Conservation (phyloP, 2,797 vertebrate genomes). For the Sebastes kiyomatsui region DNA sequence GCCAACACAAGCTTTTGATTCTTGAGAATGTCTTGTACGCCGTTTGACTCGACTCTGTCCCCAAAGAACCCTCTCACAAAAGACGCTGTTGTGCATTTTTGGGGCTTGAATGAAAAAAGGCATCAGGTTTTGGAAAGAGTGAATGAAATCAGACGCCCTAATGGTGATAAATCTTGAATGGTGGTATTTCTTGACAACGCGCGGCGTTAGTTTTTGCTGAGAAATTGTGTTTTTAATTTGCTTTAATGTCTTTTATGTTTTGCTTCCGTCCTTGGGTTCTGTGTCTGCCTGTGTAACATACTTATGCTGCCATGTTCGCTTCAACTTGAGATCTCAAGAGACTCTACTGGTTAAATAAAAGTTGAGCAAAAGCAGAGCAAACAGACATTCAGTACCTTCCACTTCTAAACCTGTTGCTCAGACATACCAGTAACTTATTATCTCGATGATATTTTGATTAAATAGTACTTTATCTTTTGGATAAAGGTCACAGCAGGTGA, state of each 20-base stretch:
- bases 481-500: background rate
- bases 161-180: background rate
- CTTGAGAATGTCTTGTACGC: conserved; percentile 48
- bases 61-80: conserved; percentile 25
- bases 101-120: conserved; percentile 32
- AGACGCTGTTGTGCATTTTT: conserved; percentile 4
- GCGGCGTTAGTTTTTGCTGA: background rate
- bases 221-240: background rate
- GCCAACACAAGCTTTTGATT: conserved; percentile 54
- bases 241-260: background rate
- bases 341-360: background rate
- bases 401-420: background rate
- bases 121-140: conserved; percentile 8
- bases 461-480: background rate
- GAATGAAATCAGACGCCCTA: background rate
- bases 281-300: background rate
- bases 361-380: background rate
- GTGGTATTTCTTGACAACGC: background rate
- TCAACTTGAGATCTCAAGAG: background rate
- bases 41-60: conserved; percentile 49
- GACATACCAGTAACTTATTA: background rate
- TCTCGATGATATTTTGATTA: background rate
- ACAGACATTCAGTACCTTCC: background rate
- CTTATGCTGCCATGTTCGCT: background rate
- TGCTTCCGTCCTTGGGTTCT: background rate